phyloP scores from a whole-genome alignment of 1,140 invertebrate species.

The Hylaeus anthracinus region DNA sequence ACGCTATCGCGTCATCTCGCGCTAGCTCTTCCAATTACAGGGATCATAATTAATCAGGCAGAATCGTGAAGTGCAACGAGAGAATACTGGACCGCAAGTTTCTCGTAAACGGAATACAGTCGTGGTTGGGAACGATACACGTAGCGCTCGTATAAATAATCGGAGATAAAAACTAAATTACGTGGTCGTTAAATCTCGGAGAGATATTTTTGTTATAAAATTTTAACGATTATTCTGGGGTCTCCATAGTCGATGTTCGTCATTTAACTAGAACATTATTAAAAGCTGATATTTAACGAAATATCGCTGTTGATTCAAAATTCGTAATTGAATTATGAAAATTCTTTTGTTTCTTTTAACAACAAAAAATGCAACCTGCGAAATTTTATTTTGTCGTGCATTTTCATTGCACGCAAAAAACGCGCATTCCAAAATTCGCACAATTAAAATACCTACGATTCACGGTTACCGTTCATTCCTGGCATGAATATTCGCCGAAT shows the following conservation, averaged over 20 bases:
- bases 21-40: slow-evolving; percentile 10
- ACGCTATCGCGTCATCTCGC: neutral
- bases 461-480: neutral
- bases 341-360: no score
- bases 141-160: neutral
- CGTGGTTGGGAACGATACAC: neutral
- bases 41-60: slow-evolving; percentile 7
- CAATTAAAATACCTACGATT: slow-evolving; percentile 1
- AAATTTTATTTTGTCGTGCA: no score
- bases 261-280: no score
- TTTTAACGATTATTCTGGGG: no score
- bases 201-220: no score
- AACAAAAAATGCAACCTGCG: neutral
- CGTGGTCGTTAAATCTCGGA: neutral
- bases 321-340: no score
- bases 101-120: neutral
- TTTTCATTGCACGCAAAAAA: neutral
- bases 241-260: no score
- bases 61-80: neutral
- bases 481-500: neutral
- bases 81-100: slow-evolving; percentile 1
- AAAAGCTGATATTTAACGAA: no score
- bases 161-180: neutral
- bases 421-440: neutral
- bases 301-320: no score